phyloP scores from a whole-genome alignment of 2,113 vertebrate genomes.

The Forbesichthys agassizii region DNA sequence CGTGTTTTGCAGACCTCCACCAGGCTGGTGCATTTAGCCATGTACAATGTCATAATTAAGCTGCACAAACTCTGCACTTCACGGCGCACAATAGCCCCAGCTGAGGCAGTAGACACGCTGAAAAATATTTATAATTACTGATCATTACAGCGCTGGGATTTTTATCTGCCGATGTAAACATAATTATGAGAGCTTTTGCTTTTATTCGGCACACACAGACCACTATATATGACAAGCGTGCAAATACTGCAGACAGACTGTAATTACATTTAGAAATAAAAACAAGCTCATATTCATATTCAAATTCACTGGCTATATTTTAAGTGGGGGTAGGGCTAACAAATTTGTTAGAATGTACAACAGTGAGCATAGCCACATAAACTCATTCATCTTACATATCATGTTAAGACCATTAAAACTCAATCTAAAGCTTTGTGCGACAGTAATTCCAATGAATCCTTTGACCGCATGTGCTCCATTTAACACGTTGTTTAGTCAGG shows the following conservation, averaged over 20 bases:
- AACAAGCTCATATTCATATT: slow-evolving; percentile 75
- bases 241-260: slow-evolving; percentile 74
- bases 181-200: slow-evolving; percentile 78
- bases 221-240: slow-evolving; percentile 74
- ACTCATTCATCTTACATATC: slow-evolving; percentile 74
- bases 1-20: slow-evolving; percentile 86
- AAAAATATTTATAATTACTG: slow-evolving; percentile 83
- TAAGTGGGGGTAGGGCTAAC: slow-evolving; percentile 51
- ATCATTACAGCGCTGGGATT: slow-evolving; percentile 80
- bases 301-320: slow-evolving; percentile 61
- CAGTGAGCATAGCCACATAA: slow-evolving; percentile 57
- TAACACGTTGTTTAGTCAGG: slow-evolving; percentile 72
- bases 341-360: slow-evolving; percentile 62
- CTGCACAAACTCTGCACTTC: slow-evolving; percentile 82
- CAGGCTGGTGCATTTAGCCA: slow-evolving; percentile 92
- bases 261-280: slow-evolving; percentile 78
- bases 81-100: slow-evolving; percentile 69
- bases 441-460: slow-evolving; percentile 67
- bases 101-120: slow-evolving; percentile 62
- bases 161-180: slow-evolving; percentile 79
- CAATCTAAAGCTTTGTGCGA: slow-evolving; percentile 73
- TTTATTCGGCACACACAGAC: slow-evolving; percentile 69
- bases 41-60: slow-evolving; percentile 95
- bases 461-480: slow-evolving; percentile 71
- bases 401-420: slow-evolving; percentile 77